Base-by-base conservation (phyloP, 2,797 vertebrate species). In the Gastrophryne carolinensis region DNA sequence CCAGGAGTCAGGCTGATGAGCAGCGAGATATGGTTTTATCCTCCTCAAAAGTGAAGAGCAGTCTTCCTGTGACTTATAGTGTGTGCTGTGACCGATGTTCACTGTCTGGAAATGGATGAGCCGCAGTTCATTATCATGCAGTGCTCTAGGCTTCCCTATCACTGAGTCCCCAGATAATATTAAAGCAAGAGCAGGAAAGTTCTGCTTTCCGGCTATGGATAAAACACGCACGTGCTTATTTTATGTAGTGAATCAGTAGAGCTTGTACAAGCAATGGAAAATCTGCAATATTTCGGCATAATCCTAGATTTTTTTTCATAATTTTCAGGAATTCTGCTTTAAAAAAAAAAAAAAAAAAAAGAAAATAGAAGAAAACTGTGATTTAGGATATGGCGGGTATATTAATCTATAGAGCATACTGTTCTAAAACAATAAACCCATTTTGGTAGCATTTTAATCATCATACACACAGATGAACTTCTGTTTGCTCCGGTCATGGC, bases 11-110 rank as follows among this genome's bases (percentile, higher is more conserved):
- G 44, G 74, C 32, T 71, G 74, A 78, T 78, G 66, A 69, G 74
- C 60, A 70, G 44, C 72, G 61, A 77, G 74, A 65, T 78, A 78
- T 78, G 75, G 39, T 72, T 72, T 62, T 65, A 71, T 78, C 67
- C 37, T 65, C 50, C 67, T 71, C 50, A 64, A 39, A 71, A 68
- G 53, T 62, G 52, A 29, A 61, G 52, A 30, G 24, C 66, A 49
- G 64, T 35, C 68, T 49, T 53, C 19, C 10, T 56, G 58, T 77
- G 74, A 76, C 66, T 66, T 76, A 56, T 64, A 47, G 74, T 70
- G 64, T 64, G 50, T 57, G 34, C 37, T 49, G 35, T 57, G 58
- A 71, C 49, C 44, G 65, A 76, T 70, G 65, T 76, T 50, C 34
- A 53, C 66, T 50, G 74, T 49, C 37, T 63, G 27, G 67, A 32